Percentiles rank a stretch among this genome's conserved stretches.
Evolutionary conservation across 2,113 vertebrate genomes (phyloP).

Genomic region (Ancistrus triradiatus): DNA sequence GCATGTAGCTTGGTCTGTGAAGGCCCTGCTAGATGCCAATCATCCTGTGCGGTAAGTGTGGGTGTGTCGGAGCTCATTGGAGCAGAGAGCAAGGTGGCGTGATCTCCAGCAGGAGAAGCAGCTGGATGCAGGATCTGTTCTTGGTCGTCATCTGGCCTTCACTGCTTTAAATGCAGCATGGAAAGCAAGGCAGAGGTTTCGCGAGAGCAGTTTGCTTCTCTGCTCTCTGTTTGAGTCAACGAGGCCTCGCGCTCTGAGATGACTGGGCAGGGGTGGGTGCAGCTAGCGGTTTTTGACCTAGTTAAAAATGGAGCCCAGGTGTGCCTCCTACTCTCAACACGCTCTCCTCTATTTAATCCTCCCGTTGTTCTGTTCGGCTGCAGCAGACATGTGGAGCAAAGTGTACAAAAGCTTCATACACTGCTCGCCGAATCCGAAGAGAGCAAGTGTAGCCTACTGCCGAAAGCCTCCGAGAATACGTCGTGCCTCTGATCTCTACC

Average conservation of each 20-base stretch:
- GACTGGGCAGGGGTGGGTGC: neutral
- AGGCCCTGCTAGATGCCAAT: too few relatives aligned
- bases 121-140: neutral
- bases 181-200: too few relatives aligned
- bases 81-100: constrained; percentile 4
- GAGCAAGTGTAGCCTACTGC: too few relatives aligned
- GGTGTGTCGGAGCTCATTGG: constrained; percentile 8
- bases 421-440: neutral
- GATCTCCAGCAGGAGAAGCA: constrained; percentile 12
- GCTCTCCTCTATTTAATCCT: neutral
- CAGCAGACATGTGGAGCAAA: neutral
- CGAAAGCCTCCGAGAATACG: too few relatives aligned
- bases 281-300: constrained; percentile 17
- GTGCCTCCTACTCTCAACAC: constrained; percentile 5
- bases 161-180: constrained; percentile 16
- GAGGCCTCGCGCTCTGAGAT: neutral
- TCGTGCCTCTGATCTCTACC: too few relatives aligned
- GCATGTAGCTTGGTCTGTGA: constrained; percentile 4
- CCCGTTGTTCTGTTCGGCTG: neutral
- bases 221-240: constrained; percentile 12
- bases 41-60: constrained; percentile 1
- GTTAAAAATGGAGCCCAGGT: constrained; percentile 9
- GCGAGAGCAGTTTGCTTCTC: neutral
- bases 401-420: constrained; percentile 1
- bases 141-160: too few relatives aligned